Conservation (phyloP, 2,797 vertebrate species). For the Tinamus major region DNA sequence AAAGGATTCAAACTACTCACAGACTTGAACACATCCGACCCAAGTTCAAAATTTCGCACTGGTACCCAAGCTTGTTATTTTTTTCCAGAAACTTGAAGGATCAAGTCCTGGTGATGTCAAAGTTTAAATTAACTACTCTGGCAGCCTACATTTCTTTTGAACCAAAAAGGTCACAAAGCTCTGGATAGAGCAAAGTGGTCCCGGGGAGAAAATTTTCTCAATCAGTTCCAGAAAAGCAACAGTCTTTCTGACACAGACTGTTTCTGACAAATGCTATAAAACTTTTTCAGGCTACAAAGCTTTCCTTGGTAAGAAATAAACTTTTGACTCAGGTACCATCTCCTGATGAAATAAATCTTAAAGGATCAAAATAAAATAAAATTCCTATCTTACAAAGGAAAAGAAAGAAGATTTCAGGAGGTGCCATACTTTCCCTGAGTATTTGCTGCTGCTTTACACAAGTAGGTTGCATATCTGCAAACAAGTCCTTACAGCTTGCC, state of each 20-base stretch:
- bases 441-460: not conserved
- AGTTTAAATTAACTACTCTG: not conserved
- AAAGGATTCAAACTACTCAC: not conserved
- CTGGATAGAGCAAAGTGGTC: not conserved
- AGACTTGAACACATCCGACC: not conserved
- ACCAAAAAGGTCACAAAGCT: slow-evolving; percentile 8
- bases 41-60: slow-evolving; percentile 9
- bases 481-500: not conserved
- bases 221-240: not conserved
- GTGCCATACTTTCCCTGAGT: not conserved
- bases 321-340: not conserved
- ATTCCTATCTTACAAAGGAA: not conserved
- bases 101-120: not conserved
- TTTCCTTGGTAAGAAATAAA: not conserved
- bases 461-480: not conserved
- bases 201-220: not conserved
- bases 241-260: not conserved
- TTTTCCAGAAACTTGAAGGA: not conserved
- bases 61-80: not conserved
- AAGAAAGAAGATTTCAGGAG: not conserved
- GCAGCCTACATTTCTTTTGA: slow-evolving; percentile 1
- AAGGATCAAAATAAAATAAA: not conserved
- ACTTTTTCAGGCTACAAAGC: not conserved
- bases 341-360: not conserved
- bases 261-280: slow-evolving; percentile 22